Evolutionary conservation across 2,113 vertebrate genomes (phyloP).

Genomic region (Salvelinus sp.): DNA sequence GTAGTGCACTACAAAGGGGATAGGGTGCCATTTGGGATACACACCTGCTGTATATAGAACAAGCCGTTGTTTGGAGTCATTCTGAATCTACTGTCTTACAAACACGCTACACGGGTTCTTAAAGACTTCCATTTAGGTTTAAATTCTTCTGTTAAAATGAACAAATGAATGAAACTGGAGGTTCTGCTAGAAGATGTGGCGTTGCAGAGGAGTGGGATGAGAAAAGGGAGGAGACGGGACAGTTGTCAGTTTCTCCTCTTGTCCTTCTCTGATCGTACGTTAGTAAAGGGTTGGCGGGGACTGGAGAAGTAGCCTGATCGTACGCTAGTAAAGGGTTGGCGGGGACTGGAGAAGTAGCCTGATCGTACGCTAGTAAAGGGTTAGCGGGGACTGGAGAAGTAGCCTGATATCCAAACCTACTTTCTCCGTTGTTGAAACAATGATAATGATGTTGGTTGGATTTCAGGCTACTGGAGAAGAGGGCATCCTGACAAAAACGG

Average conservation of each 20-base stretch:
- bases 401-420: no score
- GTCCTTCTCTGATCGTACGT: not conserved
- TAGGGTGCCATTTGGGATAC: not conserved
- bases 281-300: no score
- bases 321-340: no score
- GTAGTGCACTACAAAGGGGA: no score
- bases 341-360: not conserved
- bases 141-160: not conserved
- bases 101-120: not conserved
- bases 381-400: no score
- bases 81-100: not conserved
- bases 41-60: conserved; percentile 26
- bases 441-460: no score
- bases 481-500: not conserved
- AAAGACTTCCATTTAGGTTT: not conserved
- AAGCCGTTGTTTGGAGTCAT: conserved; percentile 25
- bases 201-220: not conserved
- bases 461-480: not conserved
- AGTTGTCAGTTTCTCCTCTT: not conserved
- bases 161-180: not conserved
- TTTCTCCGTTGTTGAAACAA: no score
- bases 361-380: no score
- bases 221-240: not conserved
- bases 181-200: not conserved
- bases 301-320: not conserved